Evolutionary conservation across 2,888 invertebrate species (phyloP), one percentile per base, ranked within the genome.

Genomic region (Nipponacmea schrenckii): DNA sequence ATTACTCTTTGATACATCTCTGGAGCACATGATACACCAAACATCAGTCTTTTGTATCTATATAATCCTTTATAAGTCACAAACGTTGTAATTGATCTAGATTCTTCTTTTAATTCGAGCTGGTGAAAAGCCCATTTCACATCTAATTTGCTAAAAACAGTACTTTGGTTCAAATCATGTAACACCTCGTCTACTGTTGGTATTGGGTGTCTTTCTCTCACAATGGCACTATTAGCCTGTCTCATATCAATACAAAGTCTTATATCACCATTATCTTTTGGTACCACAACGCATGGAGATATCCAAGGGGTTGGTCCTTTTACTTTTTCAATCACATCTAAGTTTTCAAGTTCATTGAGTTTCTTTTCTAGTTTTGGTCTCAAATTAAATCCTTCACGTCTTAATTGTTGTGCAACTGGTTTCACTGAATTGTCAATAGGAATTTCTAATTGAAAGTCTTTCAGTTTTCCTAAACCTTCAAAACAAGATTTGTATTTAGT

Each of bases 201-300:
- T 17, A 77, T 78, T 0, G 68, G 74, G 31, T 72, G 67, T 20
- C 74, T 62, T 64, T 72, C 70, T 24, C 80, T 48, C 24, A 69
- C 56, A 20, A 79, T 66, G 0, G 79, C 79, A 39, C 39, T 46
- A 67, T 79, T 78, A 4, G 75, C 71, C 46, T 62, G 50, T 39
- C 77, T 44, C 78, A 78, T 79, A 46, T 79, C 78, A 0, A 80
- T 71, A 66, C 77, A 78, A 5, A 78, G 50, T 27, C 79, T 20
- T 24, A 80, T 71, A 44, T 81, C 77, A 20, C 73, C 73, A n/a
- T 72, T 67, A 17, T 62, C 67, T 69, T 79, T 80, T 1, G 75
- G 79, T 12, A 77, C 79, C 17, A 73, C 72, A 3, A 80, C 77
- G 4, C 77, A 65, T 26, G 77, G 77, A 0, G 50, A 50, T 20